These are phyloP conservation scores for Nerophis lumbriciformis DNA, from an alignment of 2,113 vertebrate genomes.

Conservation along the genomic window DNA sequence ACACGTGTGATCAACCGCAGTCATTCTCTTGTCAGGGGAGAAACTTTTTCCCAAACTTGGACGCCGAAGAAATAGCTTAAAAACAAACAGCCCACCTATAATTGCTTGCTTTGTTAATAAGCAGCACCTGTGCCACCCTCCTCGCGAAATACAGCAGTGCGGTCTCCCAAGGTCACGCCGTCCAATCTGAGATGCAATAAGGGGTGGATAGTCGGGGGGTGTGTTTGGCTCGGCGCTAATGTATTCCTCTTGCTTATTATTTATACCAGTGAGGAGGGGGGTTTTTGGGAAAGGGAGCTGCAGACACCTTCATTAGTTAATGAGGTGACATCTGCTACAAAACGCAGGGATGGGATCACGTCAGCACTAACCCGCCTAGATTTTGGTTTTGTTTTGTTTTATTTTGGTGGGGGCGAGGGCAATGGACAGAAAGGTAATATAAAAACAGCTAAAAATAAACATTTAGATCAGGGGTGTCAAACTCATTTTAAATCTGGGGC, in stretches of 20 bases:
- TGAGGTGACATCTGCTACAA: constrained; percentile 26
- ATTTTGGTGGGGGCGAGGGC: too few species aligned
- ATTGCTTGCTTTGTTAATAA: constrained; percentile 36
- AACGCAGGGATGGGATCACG: constrained; percentile 23
- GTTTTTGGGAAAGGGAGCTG: constrained; percentile 32
- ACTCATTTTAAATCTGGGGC: too few species aligned
- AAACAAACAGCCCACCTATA: constrained; percentile 26
- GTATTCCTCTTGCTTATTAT: constrained; percentile 54
- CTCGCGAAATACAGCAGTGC: constrained; percentile 39
- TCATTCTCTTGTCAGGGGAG: too few species aligned
- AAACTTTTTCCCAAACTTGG: too few species aligned
- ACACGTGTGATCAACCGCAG: too few species aligned
- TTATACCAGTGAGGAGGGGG: constrained; percentile 36
- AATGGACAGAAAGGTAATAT: too few species aligned
- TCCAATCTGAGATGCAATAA: constrained; percentile 36
- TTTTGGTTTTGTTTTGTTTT: background rate
- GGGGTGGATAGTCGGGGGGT: constrained; percentile 5
- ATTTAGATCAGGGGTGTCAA: too few species aligned
- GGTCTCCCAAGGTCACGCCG: constrained; percentile 52
- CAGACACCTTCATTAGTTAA: constrained; percentile 40
- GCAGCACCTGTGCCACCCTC: constrained; percentile 28
- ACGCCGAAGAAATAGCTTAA: constrained; percentile 12
- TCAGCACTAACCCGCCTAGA: constrained; percentile 11
- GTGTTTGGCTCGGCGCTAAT: constrained; percentile 24
- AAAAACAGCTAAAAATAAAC: too few species aligned